phyloP scores from a whole-genome alignment of 2,797 vertebrate genomes.

The Valencia hispanica region DNA sequence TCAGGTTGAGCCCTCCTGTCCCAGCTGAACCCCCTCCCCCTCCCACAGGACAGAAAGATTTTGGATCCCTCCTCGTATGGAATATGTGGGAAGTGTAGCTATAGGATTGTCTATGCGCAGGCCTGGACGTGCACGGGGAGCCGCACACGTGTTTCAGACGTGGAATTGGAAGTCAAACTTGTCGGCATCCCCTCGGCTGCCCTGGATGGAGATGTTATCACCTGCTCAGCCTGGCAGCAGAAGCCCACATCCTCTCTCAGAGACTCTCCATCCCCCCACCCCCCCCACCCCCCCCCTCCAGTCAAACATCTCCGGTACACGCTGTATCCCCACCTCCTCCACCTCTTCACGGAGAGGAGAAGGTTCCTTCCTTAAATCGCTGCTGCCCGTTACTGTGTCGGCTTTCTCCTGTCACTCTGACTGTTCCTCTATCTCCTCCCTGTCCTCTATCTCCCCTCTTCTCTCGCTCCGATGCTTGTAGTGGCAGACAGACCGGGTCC shows the following conservation, averaged over 20 bases:
- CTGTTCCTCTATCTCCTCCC: slow-evolving; percentile 41
- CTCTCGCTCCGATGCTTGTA: slow-evolving; percentile 41
- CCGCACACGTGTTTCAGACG: not conserved
- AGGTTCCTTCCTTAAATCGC: slow-evolving; percentile 44
- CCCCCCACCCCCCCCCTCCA: slow-evolving; percentile 10
- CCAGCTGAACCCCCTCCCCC: slow-evolving; percentile 24
- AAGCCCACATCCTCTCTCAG: slow-evolving; percentile 6
- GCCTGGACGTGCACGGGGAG: not conserved
- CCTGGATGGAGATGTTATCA: slow-evolving; percentile 23
- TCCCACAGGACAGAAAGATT: slow-evolving; percentile 20
- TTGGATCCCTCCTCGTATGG: not conserved
- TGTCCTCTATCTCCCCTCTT: slow-evolving; percentile 21
- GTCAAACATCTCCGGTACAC: slow-evolving; percentile 1
- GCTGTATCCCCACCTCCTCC: slow-evolving; percentile 9
- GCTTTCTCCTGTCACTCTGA: slow-evolving; percentile 60
- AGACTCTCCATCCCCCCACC: slow-evolving; percentile 20
- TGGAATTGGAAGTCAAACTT: slow-evolving; percentile 29
- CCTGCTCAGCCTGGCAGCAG: slow-evolving; percentile 35
- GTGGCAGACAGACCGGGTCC: slow-evolving; percentile 53
- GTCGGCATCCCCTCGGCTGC: slow-evolving; percentile 12
- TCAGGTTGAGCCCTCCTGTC: slow-evolving; percentile 20
- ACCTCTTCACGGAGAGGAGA: slow-evolving; percentile 8
- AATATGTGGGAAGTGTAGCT: not conserved
- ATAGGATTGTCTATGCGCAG: not conserved
- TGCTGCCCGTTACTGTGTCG: slow-evolving; percentile 28